Conservation (phyloP, 2,113 vertebrate genomes). For the Felis catus region DNA sequence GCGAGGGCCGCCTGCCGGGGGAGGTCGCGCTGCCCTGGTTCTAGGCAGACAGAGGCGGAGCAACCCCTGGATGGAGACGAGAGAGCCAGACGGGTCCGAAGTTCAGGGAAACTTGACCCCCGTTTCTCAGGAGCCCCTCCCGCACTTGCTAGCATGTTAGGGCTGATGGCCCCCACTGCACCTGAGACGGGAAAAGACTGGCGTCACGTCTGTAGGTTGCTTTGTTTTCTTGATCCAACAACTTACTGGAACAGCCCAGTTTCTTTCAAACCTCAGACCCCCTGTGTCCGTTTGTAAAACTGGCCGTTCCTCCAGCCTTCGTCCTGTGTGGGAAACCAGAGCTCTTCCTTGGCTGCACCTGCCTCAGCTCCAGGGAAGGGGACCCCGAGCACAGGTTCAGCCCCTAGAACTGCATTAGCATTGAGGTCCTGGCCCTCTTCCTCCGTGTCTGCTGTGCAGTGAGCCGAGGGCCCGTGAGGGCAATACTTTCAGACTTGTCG, state of each 20-base stretch:
- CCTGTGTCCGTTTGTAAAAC: neutral
- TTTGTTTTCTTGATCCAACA: neutral
- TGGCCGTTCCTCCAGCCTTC: neutral
- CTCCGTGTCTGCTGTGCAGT: neutral
- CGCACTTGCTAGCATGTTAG: too few relatives aligned
- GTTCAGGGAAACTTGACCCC: neutral
- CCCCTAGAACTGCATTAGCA: neutral
- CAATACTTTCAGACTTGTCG: neutral
- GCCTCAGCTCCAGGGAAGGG: neutral
- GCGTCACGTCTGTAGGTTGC: neutral
- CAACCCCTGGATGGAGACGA: neutral
- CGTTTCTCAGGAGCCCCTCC: neutral
- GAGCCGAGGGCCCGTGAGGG: neutral
- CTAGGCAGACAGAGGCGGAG: neutral
- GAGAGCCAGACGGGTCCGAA: neutral
- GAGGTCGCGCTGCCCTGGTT: neutral
- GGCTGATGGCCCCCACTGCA: rapidly evolving
- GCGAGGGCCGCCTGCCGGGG: neutral
- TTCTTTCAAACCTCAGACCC: neutral
- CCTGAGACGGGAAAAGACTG: neutral
- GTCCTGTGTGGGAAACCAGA: neutral
- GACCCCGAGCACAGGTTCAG: neutral
- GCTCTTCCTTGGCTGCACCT: neutral
- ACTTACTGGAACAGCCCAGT: neutral
- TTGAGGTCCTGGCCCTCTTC: neutral